phyloP scores from a whole-genome alignment of 2,888 invertebrate species.

The Aethes cnicana region DNA sequence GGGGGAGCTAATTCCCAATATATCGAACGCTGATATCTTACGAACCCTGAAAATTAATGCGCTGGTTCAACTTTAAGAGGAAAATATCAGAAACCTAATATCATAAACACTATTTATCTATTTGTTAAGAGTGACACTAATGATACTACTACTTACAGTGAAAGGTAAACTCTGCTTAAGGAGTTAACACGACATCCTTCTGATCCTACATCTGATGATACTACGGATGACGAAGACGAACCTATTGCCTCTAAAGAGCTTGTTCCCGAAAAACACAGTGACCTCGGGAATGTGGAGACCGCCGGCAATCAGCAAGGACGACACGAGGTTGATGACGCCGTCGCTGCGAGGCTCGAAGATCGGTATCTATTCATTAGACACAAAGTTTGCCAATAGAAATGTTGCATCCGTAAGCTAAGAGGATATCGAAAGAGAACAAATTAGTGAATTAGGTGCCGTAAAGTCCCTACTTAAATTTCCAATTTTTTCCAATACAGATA shows the following conservation, averaged over 20 bases:
- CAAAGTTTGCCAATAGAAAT: too few species aligned
- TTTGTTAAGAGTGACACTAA: too few species aligned
- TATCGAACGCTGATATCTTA: conserved; percentile 87
- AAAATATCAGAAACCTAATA: conserved; percentile 31
- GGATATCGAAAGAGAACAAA: too few species aligned
- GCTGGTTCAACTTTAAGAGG: neutral
- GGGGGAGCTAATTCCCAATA: conserved; percentile 93
- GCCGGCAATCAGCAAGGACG: conserved; percentile 94
- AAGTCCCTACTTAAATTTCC: too few species aligned
- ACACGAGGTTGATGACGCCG: conserved; percentile 95
- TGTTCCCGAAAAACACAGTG: conserved; percentile 93
- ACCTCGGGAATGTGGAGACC: conserved; percentile 96
- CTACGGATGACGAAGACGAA: conserved; percentile 38
- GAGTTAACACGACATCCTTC: too few species aligned
- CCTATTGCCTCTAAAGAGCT: conserved; percentile 93
- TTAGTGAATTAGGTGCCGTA: too few species aligned
- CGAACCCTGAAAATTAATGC: conserved; percentile 78
- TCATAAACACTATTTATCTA: too few species aligned
- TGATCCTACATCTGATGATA: too few species aligned
- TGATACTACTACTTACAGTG: too few species aligned
- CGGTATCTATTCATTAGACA: conserved; percentile 93
- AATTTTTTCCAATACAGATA: too few species aligned
- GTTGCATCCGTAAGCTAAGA: too few species aligned
- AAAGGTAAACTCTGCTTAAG: too few species aligned
- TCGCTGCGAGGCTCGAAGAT: conserved; percentile 97